Conservation (phyloP, 2,888 invertebrate species). For the Pristionchus exspectatus region DNA sequence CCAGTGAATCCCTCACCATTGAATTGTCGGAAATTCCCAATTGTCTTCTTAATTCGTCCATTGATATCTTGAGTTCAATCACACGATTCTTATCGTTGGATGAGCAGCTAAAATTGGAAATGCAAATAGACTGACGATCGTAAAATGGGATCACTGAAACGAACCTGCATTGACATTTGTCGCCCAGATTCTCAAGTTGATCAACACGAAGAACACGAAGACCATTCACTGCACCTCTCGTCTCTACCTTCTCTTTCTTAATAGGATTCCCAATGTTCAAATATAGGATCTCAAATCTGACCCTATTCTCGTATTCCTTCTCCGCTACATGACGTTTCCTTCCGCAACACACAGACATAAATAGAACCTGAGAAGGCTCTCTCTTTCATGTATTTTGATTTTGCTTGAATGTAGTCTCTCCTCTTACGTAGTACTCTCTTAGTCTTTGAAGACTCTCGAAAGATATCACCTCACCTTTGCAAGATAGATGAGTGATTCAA, state of each 20-base stretch:
- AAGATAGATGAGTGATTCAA: slow-evolving; percentile 59
- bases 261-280: not conserved
- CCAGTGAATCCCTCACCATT: not conserved
- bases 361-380: not conserved
- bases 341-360: not conserved
- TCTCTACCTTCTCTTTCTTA: slow-evolving; percentile 21
- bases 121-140: not conserved
- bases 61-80: slow-evolving; percentile 24
- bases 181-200: not conserved
- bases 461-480: slow-evolving; percentile 6
- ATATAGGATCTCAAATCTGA: not conserved
- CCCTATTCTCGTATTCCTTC: slow-evolving; percentile 20
- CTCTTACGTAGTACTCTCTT: not conserved
- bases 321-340: slow-evolving; percentile 5
- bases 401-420: not conserved
- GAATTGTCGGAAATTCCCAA: not conserved
- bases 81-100: slow-evolving; percentile 16
- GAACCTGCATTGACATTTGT: not conserved
- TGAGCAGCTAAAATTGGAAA: not conserved
- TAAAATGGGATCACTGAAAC: not conserved
- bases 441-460: not conserved
- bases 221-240: not conserved
- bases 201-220: not conserved
- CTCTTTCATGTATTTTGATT: not conserved
- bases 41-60: slow-evolving; percentile 29